phyloP scores from a whole-genome alignment of 2,797 vertebrate genomes.

The Momotus momota region DNA sequence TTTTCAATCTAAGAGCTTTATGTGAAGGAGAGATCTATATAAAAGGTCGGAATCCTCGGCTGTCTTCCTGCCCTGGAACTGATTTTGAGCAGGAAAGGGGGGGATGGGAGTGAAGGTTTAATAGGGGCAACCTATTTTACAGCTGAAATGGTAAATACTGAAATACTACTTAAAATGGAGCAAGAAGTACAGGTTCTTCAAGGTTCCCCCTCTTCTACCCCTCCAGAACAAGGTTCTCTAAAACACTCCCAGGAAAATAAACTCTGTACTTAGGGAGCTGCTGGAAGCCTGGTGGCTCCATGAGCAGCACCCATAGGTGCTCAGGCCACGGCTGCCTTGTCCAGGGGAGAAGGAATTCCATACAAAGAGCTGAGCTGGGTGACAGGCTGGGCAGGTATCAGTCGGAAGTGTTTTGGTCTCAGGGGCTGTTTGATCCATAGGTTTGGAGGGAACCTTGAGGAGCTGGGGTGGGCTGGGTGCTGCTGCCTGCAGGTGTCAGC shows the following conservation, averaged over 20 bases:
- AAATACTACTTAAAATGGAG: not conserved
- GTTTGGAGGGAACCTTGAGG: not conserved
- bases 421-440: not conserved
- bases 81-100: not conserved
- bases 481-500: not conserved
- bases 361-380: rapidly evolving
- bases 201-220: not conserved
- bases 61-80: not conserved
- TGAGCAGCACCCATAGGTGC: not conserved
- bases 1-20: not conserved
- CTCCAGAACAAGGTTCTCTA: not conserved
- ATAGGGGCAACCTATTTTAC: not conserved
- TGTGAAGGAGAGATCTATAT: not conserved
- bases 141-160: not conserved
- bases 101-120: not conserved
- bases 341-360: not conserved
- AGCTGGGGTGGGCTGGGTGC: not conserved
- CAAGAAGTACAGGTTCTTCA: not conserved
- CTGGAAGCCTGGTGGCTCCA: rapidly evolving
- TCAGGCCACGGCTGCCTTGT: not conserved
- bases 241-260: not conserved
- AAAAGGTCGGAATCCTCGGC: not conserved
- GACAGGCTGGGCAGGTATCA: not conserved
- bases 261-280: not conserved
- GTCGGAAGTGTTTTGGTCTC: not conserved